Evolutionary conservation across 2,888 invertebrate species (phyloP).

Genomic region (Nomada ferruginata): DNA sequence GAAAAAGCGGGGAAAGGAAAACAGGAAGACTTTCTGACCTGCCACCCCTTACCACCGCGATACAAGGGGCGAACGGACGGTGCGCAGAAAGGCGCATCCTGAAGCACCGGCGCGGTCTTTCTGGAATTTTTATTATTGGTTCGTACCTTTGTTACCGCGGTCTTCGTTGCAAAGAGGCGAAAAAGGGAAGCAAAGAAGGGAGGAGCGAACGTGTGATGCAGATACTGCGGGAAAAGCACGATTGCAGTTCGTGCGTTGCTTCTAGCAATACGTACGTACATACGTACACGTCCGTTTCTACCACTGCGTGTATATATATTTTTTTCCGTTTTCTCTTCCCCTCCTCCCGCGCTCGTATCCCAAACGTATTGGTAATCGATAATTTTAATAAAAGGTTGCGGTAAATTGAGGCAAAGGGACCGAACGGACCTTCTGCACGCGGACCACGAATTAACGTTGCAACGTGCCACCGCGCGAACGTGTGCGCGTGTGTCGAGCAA

Average conservation of each 20-base stretch:
- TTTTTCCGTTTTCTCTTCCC: neutral
- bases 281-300: neutral
- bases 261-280: neutral
- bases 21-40: slow-evolving; percentile 49
- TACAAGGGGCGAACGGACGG: neutral
- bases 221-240: slow-evolving; percentile 37
- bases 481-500: neutral
- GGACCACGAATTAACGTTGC: slow-evolving; percentile 29
- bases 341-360: neutral
- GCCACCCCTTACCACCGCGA: slow-evolving; percentile 13
- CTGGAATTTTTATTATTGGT: slow-evolving; percentile 63
- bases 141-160: slow-evolving; percentile 62
- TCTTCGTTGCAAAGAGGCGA: slow-evolving; percentile 17
- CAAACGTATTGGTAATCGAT: slow-evolving; percentile 62
- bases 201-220: slow-evolving; percentile 16
- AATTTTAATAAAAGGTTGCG: slow-evolving; percentile 65
- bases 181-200: slow-evolving; percentile 8
- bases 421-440: slow-evolving; percentile 8
- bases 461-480: neutral
- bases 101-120: slow-evolving; percentile 41
- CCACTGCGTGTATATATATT: neutral
- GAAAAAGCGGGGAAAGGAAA: neutral
- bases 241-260: slow-evolving; percentile 1
- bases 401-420: slow-evolving; percentile 50
- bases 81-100: slow-evolving; percentile 46